These are phyloP conservation scores for Shinisaurus crocodilurus DNA, from an alignment of 2,113 vertebrate species.

Conservation along the genomic window DNA sequence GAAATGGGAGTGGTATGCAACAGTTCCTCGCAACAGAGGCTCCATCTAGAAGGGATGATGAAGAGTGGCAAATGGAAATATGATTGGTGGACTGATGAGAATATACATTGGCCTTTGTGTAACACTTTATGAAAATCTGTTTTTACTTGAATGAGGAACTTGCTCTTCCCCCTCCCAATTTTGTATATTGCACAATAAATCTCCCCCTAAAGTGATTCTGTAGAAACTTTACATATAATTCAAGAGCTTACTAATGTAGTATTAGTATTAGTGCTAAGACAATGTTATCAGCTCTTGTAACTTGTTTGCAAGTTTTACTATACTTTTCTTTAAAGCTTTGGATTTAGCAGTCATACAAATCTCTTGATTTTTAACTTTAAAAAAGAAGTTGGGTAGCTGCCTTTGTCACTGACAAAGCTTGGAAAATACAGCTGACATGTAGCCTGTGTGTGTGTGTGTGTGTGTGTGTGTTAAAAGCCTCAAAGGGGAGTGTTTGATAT, in stretches of 20 bases:
- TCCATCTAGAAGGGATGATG: neutral
- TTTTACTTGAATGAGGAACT: neutral
- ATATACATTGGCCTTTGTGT: neutral
- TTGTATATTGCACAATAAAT: neutral
- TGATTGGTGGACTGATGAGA: neutral
- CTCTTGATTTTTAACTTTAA: neutral
- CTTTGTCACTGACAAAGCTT: neutral
- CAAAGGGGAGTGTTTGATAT: conserved; percentile 16
- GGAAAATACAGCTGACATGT: neutral
- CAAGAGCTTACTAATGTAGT: neutral
- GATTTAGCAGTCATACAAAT: neutral
- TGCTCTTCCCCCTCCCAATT: neutral
- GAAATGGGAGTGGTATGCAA: neutral
- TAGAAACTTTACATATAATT: neutral
- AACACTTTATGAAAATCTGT: neutral
- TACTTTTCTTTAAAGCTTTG: neutral
- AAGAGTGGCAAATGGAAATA: neutral
- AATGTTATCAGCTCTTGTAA: neutral
- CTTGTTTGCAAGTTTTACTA: neutral
- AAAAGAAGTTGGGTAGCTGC: neutral
- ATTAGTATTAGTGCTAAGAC: neutral
- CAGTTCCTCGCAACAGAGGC: neutral
- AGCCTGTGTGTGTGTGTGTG: neutral
- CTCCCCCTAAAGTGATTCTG: neutral
- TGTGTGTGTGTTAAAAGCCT: neutral